A percentile compares a stretch with the other conserved stretches of the same genome.
Conservation (phyloP, 2,797 vertebrate genomes). For the Ptychobarbus kaznakovi region DNA sequence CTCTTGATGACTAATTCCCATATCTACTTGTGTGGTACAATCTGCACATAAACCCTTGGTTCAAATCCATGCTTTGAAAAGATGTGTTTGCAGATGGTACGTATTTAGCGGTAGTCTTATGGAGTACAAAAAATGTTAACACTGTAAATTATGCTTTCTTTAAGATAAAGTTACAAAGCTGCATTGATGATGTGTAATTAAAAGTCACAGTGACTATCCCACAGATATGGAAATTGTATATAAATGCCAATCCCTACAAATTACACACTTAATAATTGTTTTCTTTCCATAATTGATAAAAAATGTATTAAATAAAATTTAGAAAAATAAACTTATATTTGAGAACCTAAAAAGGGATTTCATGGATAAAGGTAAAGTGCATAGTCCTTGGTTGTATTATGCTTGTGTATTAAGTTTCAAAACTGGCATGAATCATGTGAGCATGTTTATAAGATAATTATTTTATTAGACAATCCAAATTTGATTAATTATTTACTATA, state of each 20-base stretch:
- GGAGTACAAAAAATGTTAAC: background rate
- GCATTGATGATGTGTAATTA: background rate
- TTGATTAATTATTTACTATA: background rate
- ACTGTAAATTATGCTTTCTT: conserved; percentile 1
- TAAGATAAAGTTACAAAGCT: background rate
- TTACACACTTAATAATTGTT: background rate
- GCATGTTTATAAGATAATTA: background rate
- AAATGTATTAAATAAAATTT: background rate
- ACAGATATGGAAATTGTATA: background rate
- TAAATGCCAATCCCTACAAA: background rate
- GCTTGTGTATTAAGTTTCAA: background rate
- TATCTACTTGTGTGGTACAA: conserved; percentile 51
- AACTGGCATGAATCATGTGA: background rate
- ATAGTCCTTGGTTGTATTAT: background rate
- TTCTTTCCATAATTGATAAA: background rate
- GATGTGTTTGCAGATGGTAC: conserved; percentile 17
- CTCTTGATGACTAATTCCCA: conserved; percentile 53
- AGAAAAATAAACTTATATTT: background rate
- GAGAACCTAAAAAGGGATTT: background rate
- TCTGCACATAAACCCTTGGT: conserved; percentile 30
- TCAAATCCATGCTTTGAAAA: conserved; percentile 37
- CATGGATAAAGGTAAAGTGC: background rate
- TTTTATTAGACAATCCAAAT: background rate
- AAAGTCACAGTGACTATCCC: background rate
- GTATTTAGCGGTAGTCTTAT: conserved; percentile 19